These are phyloP conservation scores for Gasterosteus nipponicus DNA, from an alignment of 2,113 vertebrate species.

Conservation along the genomic window DNA sequence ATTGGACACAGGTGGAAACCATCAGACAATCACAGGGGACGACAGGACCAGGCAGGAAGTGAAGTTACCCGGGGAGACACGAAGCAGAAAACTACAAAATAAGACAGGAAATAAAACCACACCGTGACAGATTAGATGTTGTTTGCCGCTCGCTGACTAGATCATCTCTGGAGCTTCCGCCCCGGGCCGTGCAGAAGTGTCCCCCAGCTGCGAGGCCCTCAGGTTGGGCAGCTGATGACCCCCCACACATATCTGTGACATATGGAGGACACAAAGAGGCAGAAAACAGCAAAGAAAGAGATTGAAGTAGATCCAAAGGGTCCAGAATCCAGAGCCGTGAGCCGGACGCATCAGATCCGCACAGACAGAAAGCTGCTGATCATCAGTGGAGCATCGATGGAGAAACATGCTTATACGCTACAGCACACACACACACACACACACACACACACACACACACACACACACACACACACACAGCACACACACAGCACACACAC, in stretches of 20 bases:
- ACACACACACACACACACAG: conserved; percentile 6
- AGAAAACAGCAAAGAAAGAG: background rate
- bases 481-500: too few species aligned
- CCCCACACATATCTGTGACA: background rate
- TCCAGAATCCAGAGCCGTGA: conserved; percentile 7
- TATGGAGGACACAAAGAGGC: background rate
- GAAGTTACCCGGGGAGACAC: too few species aligned
- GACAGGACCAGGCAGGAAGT: too few species aligned
- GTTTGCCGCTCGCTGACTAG: background rate
- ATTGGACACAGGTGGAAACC: too few species aligned
- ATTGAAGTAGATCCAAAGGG: background rate
- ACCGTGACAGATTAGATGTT: too few species aligned
- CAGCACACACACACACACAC: conserved; percentile 24
- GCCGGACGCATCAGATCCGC: background rate
- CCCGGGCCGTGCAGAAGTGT: conserved; percentile 49
- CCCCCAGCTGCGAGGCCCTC: conserved; percentile 59
- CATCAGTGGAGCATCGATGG: conserved; percentile 29
- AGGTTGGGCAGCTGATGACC: conserved; percentile 53
- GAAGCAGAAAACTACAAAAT: too few species aligned
- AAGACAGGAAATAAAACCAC: too few species aligned
- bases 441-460: conserved; percentile 9
- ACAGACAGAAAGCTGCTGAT: background rate
- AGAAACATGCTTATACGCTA: conserved; percentile 42
- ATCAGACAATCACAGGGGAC: too few species aligned
- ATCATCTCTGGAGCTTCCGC: conserved; percentile 29